Evolutionary conservation across 2,113 vertebrate species (phyloP).

Genomic region (Laticauda colubrina): DNA sequence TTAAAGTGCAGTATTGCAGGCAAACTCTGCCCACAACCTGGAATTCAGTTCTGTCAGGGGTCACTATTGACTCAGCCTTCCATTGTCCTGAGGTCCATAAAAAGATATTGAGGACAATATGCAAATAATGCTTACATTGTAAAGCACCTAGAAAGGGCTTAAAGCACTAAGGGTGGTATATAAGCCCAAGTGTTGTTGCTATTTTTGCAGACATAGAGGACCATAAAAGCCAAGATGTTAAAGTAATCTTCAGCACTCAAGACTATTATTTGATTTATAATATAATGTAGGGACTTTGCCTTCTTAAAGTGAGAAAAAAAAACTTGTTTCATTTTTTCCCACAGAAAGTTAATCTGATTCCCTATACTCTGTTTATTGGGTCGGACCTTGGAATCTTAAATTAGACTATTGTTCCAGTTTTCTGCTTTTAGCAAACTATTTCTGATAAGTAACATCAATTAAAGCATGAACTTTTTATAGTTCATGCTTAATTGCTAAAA

Average conservation of each 20-base stretch:
- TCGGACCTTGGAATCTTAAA: slow-evolving; percentile 30
- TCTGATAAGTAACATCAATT: slow-evolving; percentile 11
- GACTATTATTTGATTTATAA: slow-evolving; percentile 35
- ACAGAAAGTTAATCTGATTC: slow-evolving; percentile 28
- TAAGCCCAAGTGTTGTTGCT: no score
- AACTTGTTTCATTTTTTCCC: slow-evolving; percentile 37
- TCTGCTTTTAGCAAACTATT: slow-evolving; percentile 4
- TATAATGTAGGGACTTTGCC: slow-evolving; percentile 16
- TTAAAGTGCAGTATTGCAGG: no score
- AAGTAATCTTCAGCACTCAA: slow-evolving; percentile 36
- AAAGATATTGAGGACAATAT: no score
- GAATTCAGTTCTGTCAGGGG: no score
- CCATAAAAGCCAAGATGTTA: neutral
- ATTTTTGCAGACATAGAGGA: neutral
- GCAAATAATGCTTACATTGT: no score
- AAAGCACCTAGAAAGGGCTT: no score
- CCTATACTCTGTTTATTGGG: slow-evolving; percentile 49
- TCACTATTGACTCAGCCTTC: no score
- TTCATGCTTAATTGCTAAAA: slow-evolving; percentile 11
- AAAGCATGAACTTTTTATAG: slow-evolving; percentile 31
- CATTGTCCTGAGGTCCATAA: no score
- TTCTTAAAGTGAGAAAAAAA: slow-evolving; percentile 9
- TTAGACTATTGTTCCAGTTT: slow-evolving; percentile 40
- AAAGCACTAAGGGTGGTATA: no score
- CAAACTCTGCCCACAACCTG: no score